phyloP scores from a whole-genome alignment of 2,888 invertebrate species.

The Latheticus oryzae region DNA sequence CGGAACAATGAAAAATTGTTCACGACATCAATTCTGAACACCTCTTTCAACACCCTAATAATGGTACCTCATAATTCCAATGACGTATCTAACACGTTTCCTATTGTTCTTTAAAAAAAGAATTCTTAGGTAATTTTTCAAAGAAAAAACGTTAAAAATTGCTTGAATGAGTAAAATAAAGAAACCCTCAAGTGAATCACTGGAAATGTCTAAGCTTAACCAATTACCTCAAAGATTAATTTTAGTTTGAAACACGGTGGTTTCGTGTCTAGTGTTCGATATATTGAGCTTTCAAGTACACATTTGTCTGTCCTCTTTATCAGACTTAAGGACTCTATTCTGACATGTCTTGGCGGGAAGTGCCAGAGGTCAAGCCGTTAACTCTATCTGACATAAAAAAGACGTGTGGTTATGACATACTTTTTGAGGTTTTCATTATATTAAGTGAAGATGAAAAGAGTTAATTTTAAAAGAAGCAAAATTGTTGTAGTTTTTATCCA shows the following conservation, averaged over 20 bases:
- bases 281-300: constrained; percentile 15
- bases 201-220: constrained; percentile 13
- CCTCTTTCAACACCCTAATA: not conserved
- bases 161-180: constrained; percentile 11
- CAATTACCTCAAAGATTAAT: constrained; percentile 26
- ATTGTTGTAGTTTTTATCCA: too few relatives aligned
- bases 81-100: not conserved
- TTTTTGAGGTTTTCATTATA: too few relatives aligned
- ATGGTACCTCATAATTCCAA: constrained; percentile 4
- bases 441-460: too few relatives aligned
- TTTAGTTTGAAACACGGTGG: constrained; percentile 17
- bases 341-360: constrained; percentile 12
- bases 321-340: constrained; percentile 1
- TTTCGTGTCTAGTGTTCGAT: constrained; percentile 12
- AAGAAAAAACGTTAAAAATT: too few relatives aligned
- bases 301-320: constrained; percentile 24
- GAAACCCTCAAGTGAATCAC: constrained; percentile 22
- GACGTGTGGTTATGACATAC: too few relatives aligned
- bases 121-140: too few relatives aligned
- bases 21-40: constrained; percentile 5
- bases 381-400: not conserved
- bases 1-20: constrained; percentile 21
- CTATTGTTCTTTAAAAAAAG: too few relatives aligned
- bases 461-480: too few relatives aligned
- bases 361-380: constrained; percentile 12